Evolutionary conservation across 2,797 vertebrate genomes (phyloP).

Genomic region (Macropus fuliginosus): DNA sequence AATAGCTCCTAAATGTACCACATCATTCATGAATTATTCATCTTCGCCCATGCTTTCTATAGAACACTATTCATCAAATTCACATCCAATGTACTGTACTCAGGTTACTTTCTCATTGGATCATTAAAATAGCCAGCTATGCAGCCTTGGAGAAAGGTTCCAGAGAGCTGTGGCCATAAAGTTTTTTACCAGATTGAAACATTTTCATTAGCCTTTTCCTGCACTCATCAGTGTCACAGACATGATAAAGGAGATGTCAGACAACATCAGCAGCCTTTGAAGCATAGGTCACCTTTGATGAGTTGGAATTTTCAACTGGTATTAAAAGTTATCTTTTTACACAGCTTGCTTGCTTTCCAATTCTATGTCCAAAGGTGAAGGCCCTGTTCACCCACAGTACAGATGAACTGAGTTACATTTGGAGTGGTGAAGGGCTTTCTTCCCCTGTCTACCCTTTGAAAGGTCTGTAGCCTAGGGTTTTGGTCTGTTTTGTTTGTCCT

Average conservation of each 20-base stretch:
- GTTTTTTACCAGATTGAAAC: conserved; percentile 25
- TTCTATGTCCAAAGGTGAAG: not conserved
- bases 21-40: conserved; percentile 81
- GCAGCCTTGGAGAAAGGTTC: conserved; percentile 1
- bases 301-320: not conserved
- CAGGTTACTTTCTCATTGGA: conserved; percentile 63
- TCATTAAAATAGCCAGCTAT: conserved; percentile 64
- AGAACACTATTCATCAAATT: conserved; percentile 74
- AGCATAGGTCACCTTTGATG: not conserved
- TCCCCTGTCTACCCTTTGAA: not conserved
- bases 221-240: not conserved
- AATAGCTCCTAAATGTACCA: conserved; percentile 79
- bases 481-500: not conserved
- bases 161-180: not conserved
- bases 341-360: not conserved
- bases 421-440: not conserved
- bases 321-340: conserved; percentile 24
- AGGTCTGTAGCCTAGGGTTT: not conserved
- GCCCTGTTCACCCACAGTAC: not conserved
- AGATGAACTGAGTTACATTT: not conserved
- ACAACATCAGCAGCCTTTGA: not conserved
- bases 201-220: not conserved
- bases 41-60: conserved; percentile 77
- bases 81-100: conserved; percentile 62
- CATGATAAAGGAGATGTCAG: not conserved